Evolutionary conservation across 2,888 invertebrate species (phyloP), one percentile per base, ranked within the genome.

Genomic region (Digitonthophagus gazella): DNA sequence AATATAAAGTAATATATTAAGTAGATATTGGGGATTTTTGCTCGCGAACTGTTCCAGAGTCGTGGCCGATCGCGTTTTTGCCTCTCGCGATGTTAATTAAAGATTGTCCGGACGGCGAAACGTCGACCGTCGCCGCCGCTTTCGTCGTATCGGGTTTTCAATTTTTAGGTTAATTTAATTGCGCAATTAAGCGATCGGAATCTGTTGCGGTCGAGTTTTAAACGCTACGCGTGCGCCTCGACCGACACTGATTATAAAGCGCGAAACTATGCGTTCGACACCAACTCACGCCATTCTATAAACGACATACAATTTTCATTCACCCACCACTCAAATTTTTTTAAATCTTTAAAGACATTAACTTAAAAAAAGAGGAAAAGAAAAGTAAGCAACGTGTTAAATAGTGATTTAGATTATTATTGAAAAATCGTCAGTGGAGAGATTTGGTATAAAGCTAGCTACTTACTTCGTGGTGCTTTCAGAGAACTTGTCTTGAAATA

Each of bases 21-120:
- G 22, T 65, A 65, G 56, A 65, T 65, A 22, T 28, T 22, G 19
- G 68, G 14, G 19, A 69, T 69, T 69, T 69, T 69, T 66, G n/a
- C 18, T 66, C 66, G 19, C 55, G 61, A 28, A 57, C 16, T 16
- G 1, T 19, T 18, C 2, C 16, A 61, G 61, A 61, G 19, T 61
- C 20, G 61, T 18, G 61, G n/a, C 16, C 6, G 16, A 57, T 15
- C n/a, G 2, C 57, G n/a, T 6, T 15, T 20, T 19, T 14, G 28
- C 18, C 8, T 20, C 64, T 61, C 64, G 54, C 68, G 70, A 70
- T 70, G 68, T 70, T 70, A 70, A 70, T 70, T 70, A 70, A 65
- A 70, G 68, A 70, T 70, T 61, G 20, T 20, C 2, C n/a, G 16
- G 16, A 15, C 5, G 15, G 57, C 5, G 57, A 57, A n/a, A n/a